These are phyloP conservation scores for Caranx melampygus DNA, from an alignment of 2,113 vertebrate genomes.

Conservation along the genomic window DNA sequence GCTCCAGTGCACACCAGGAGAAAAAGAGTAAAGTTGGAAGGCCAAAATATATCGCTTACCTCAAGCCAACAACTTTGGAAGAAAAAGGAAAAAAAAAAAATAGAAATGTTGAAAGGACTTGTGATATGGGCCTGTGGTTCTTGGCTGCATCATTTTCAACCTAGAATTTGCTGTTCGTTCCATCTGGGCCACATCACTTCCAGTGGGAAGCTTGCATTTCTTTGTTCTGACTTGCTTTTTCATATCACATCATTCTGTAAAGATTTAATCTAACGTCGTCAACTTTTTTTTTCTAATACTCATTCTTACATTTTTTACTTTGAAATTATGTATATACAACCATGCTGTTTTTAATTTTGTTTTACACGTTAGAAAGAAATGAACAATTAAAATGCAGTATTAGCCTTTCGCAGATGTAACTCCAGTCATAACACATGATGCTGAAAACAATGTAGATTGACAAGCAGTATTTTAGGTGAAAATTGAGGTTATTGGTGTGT, in stretches of 20 bases:
- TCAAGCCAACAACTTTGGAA: constrained; percentile 58
- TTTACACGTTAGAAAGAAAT: constrained; percentile 60
- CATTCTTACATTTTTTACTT: constrained; percentile 60
- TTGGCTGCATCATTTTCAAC: constrained; percentile 64
- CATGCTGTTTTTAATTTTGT: constrained; percentile 57
- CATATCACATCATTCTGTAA: constrained; percentile 69
- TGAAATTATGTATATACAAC: constrained; percentile 74
- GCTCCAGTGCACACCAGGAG: constrained; percentile 43
- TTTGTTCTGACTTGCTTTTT: constrained; percentile 69
- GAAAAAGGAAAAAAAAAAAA: constrained; percentile 35
- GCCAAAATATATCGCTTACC: constrained; percentile 67
- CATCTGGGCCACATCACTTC: constrained; percentile 53
- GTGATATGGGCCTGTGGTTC: constrained; percentile 71
- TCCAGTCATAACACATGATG: constrained; percentile 40
- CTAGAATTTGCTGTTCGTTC: constrained; percentile 64
- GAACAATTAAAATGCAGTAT: constrained; percentile 80
- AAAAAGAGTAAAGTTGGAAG: constrained; percentile 45
- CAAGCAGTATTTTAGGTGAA: constrained; percentile 57
- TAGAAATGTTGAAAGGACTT: constrained; percentile 35
- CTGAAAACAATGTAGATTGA: constrained; percentile 57
- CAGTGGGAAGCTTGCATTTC: constrained; percentile 52
- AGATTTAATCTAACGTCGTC: constrained; percentile 56
- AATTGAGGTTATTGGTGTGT: constrained; percentile 48
- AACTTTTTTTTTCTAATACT: constrained; percentile 46
- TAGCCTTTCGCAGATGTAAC: constrained; percentile 65